phyloP scores from a whole-genome alignment of 92 coral and sea anemone genomes.

The Siderastrea siderea region DNA sequence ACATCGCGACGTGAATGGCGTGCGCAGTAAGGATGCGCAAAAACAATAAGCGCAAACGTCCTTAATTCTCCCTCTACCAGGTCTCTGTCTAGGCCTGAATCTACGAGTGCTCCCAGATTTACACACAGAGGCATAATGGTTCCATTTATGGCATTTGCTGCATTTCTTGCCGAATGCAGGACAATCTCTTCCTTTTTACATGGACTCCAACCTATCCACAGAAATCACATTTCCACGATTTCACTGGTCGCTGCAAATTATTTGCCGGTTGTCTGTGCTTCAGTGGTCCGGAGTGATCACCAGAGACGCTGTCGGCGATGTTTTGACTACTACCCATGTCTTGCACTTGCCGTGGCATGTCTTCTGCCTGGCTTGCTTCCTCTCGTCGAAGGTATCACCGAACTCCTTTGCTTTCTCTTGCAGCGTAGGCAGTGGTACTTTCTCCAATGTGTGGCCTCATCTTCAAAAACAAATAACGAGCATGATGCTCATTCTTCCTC shows the following conservation, averaged over 20 bases:
- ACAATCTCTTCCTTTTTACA: not conserved
- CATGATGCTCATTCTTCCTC: constrained; percentile 76
- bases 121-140: not conserved
- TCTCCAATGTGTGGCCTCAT: constrained; percentile 40
- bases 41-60: too few species aligned
- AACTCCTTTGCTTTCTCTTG: constrained; percentile 68
- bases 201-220: not conserved
- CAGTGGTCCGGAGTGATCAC: too few species aligned
- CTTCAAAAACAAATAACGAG: constrained; percentile 67
- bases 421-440: constrained; percentile 61
- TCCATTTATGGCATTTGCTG: not conserved
- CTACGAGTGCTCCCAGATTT: too few species aligned
- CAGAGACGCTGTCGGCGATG: too few species aligned
- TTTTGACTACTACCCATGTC: constrained; percentile 44
- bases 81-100: not conserved
- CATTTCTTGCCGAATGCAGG: too few species aligned
- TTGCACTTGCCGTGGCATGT: constrained; percentile 68
- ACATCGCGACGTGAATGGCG: too few species aligned
- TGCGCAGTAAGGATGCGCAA: too few species aligned
- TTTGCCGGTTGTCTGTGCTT: not conserved
- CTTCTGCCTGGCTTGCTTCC: constrained; percentile 66
- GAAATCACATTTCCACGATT: not conserved
- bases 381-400: constrained; percentile 53
- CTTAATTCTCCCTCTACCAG: not conserved
- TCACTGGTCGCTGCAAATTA: not conserved